Evolutionary conservation across 1,140 invertebrate genomes (phyloP).

Genomic region (Zophobas atratus): DNA sequence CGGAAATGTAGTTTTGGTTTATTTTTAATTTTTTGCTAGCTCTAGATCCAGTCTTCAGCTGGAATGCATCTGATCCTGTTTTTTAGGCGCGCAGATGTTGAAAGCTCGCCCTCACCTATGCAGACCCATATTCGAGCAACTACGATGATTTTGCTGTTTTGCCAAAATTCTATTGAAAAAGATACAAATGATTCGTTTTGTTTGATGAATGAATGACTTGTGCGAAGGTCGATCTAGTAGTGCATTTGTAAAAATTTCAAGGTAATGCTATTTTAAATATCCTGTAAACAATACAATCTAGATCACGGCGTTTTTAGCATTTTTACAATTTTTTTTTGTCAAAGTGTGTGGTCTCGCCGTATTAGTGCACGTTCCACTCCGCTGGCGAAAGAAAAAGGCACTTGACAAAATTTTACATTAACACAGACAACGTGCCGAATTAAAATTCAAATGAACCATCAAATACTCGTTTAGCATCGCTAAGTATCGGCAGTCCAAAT

Average conservation of each 20-base stretch:
- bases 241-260: constrained; percentile 36
- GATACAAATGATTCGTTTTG: constrained; percentile 6
- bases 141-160: constrained; percentile 8
- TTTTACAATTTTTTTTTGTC: constrained; percentile 3
- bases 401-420: not conserved
- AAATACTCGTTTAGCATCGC: not conserved
- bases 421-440: not conserved
- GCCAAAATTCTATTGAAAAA: not conserved
- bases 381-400: not conserved
- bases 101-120: not conserved
- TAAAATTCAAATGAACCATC: constrained; percentile 12
- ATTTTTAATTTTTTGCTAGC: constrained; percentile 26
- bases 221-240: constrained; percentile 25
- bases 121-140: not conserved
- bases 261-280: constrained; percentile 23
- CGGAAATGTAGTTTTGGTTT: constrained; percentile 33
- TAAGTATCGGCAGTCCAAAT: not conserved
- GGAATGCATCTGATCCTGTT: not conserved
- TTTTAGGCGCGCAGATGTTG: too few relatives aligned
- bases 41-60: constrained; percentile 9
- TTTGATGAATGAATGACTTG: constrained; percentile 38
- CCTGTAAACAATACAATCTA: constrained; percentile 14
- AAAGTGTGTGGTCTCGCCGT: not conserved
- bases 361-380: not conserved
- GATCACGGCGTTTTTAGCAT: not conserved